Percentiles rank a stretch among this genome's conserved stretches.
Evolutionary conservation across 1,140 invertebrate genomes (phyloP).

Genomic region (Drosophila nigromelanica): DNA sequence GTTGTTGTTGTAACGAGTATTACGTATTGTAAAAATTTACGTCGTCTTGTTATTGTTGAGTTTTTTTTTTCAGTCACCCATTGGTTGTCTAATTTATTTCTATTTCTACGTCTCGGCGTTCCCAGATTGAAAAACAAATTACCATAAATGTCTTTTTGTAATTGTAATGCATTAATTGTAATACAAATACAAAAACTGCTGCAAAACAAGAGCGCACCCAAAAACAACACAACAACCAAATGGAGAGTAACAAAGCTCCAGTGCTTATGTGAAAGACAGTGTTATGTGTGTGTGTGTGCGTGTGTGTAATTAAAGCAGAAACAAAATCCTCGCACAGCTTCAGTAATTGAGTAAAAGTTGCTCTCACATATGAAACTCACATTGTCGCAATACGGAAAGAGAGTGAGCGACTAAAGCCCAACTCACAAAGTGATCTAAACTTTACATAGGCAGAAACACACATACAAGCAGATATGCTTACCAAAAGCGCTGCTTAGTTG

Average conservation of each 20-base stretch:
- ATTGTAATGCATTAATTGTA: constrained; percentile 54
- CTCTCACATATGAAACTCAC: constrained; percentile 9
- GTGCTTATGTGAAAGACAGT: not conserved
- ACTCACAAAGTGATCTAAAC: constrained; percentile 18
- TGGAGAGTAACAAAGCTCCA: constrained; percentile 10
- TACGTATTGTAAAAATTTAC: constrained; percentile 68
- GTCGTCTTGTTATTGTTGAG: constrained; percentile 36
- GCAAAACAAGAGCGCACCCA: constrained; percentile 5
- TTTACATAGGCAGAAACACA: not conserved
- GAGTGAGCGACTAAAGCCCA: constrained; percentile 14
- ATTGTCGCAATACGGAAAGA: not conserved
- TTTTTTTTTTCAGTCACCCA: constrained; percentile 33
- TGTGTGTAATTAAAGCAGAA: constrained; percentile 25
- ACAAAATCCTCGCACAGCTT: constrained; percentile 39
- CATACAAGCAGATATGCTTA: not conserved
- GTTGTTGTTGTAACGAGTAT: constrained; percentile 51
- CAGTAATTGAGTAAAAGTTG: constrained; percentile 10
- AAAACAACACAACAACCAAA: too few relatives aligned
- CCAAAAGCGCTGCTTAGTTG: constrained; percentile 2
- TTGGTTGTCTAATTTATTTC: constrained; percentile 70
- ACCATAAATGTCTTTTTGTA: constrained; percentile 71
- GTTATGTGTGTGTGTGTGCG: not conserved
- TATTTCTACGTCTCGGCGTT: constrained; percentile 57
- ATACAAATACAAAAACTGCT: constrained; percentile 47
- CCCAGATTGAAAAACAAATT: constrained; percentile 69